Conservation (phyloP, 64 coral and sea anemone genomes). For the Montipora efflorescens region DNA sequence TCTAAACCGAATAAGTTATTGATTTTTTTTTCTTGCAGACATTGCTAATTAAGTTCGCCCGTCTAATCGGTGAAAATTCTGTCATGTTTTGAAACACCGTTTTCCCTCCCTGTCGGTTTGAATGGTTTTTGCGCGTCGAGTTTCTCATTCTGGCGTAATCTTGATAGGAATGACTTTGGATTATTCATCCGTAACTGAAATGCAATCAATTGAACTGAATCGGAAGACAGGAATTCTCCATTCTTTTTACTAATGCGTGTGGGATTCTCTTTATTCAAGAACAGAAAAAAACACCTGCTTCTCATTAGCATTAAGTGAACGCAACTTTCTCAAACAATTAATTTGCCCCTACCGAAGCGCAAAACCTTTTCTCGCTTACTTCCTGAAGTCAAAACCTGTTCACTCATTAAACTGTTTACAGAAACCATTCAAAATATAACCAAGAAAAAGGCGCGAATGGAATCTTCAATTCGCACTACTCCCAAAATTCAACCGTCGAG, state of each 20-base stretch:
- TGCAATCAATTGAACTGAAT: conserved; percentile 40
- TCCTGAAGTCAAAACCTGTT: conserved; percentile 41
- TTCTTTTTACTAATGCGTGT: conserved; percentile 47
- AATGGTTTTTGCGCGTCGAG: neutral
- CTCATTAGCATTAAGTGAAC: conserved; percentile 38
- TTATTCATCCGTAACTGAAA: conserved; percentile 16
- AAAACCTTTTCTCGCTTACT: conserved; percentile 10
- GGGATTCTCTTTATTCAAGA: conserved; percentile 47
- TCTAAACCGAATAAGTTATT: conserved; percentile 25
- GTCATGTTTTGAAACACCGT: neutral
- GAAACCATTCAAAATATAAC: neutral
- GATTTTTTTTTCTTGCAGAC: conserved; percentile 45
- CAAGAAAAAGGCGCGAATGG: neutral
- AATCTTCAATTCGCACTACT: too few species aligned
- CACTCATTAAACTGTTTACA: neutral
- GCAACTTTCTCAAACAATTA: conserved; percentile 44
- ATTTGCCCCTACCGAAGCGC: conserved; percentile 11
- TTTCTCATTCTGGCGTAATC: conserved; percentile 8
- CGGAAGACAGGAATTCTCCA: conserved; percentile 45
- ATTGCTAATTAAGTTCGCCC: conserved; percentile 30
- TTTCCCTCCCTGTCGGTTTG: neutral
- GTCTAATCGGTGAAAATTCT: conserved; percentile 39
- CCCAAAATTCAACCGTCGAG: neutral
- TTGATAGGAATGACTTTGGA: neutral
- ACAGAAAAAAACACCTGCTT: conserved; percentile 39